Evolutionary conservation across 2,888 invertebrate genomes (phyloP).

Genomic region (Cremastinae sp.): DNA sequence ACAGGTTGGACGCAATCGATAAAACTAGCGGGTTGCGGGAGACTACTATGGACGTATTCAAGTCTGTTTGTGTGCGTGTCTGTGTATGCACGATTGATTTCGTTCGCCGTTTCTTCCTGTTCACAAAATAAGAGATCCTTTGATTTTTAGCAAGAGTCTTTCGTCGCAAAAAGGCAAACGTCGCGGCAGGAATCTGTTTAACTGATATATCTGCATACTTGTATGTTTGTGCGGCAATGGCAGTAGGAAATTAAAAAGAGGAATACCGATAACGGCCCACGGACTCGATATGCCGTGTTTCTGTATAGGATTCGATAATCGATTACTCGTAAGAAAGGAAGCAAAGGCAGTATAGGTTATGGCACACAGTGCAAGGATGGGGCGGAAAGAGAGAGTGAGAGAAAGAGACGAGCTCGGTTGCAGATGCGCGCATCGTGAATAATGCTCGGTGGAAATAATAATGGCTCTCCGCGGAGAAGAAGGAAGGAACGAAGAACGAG

Average conservation of each 20-base stretch:
- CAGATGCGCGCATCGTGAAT: slow-evolving; percentile 65
- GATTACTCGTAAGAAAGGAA: slow-evolving; percentile 56
- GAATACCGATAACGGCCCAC: slow-evolving; percentile 49
- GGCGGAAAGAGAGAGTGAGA: slow-evolving; percentile 37
- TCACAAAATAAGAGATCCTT: slow-evolving; percentile 3
- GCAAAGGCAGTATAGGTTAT: slow-evolving; percentile 50
- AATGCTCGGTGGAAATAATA: slow-evolving; percentile 65
- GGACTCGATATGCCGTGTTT: slow-evolving; percentile 58
- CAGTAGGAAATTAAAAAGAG: slow-evolving; percentile 30
- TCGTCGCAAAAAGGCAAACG: not conserved
- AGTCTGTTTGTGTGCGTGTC: not conserved
- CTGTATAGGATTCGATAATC: slow-evolving; percentile 63
- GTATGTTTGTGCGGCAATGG: slow-evolving; percentile 2
- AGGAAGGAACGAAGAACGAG: slow-evolving; percentile 53
- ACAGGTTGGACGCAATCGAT: slow-evolving; percentile 33
- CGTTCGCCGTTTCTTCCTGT: not conserved
- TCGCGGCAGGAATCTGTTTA: not conserved
- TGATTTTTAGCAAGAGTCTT: slow-evolving; percentile 1
- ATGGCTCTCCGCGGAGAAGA: slow-evolving; percentile 60
- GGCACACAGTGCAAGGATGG: slow-evolving; percentile 33
- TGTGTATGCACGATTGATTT: too few relatives aligned
- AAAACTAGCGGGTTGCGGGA: slow-evolving; percentile 9
- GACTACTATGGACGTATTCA: slow-evolving; percentile 2
- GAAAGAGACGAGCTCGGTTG: slow-evolving; percentile 53
- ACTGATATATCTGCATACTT: slow-evolving; percentile 6